Evolutionary conservation across 2,113 vertebrate genomes (phyloP).

Genomic region (Rhinoderma darwinii): DNA sequence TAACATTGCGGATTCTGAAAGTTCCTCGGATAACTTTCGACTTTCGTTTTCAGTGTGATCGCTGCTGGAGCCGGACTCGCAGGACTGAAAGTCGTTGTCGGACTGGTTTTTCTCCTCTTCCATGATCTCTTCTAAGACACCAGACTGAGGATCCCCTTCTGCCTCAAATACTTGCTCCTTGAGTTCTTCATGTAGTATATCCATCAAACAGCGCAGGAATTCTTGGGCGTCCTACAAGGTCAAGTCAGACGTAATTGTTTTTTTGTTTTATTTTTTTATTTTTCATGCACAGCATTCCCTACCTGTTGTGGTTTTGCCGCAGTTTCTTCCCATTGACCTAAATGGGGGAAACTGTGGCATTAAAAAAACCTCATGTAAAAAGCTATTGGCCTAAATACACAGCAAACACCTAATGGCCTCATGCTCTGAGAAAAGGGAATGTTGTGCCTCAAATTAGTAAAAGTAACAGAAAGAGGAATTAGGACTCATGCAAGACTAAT

Average conservation of each 20-base stretch:
- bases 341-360: neutral
- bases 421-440: no score
- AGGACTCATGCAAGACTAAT: no score
- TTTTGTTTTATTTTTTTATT: neutral
- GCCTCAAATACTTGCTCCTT: slow-evolving; percentile 85
- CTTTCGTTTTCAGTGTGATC: slow-evolving; percentile 84
- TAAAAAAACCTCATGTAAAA: no score
- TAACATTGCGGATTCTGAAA: slow-evolving; percentile 88
- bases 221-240: slow-evolving; percentile 91
- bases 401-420: no score
- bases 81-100: slow-evolving; percentile 88
- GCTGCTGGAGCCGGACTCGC: slow-evolving; percentile 86
- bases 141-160: slow-evolving; percentile 75
- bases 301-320: neutral
- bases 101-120: slow-evolving; percentile 89
- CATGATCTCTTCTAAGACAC: slow-evolving; percentile 73
- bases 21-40: slow-evolving; percentile 75
- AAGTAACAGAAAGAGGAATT: no score
- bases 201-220: slow-evolving; percentile 97
- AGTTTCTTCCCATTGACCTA: neutral
- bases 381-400: no score
- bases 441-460: no score
- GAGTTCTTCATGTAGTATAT: slow-evolving; percentile 95
- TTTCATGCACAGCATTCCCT: neutral
- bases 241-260: neutral